These are phyloP conservation scores for Xerus inauris DNA, from an alignment of 2,113 vertebrate species.

Conservation along the genomic window DNA sequence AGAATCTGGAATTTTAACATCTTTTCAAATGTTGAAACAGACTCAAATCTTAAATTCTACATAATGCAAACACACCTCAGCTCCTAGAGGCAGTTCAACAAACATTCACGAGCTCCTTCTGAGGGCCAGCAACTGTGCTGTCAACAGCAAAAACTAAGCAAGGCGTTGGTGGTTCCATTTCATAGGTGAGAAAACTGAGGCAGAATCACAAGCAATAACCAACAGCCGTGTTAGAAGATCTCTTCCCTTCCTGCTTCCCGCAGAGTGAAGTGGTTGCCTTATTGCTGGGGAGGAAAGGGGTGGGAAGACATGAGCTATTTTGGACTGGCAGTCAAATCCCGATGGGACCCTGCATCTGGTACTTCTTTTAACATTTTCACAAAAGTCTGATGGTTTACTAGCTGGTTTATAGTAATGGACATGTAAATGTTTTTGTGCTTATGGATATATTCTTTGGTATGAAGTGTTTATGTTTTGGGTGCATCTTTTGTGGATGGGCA, in stretches of 20 bases:
- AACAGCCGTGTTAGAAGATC: rapidly evolving
- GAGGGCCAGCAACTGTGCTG: neutral
- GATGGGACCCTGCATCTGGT: neutral
- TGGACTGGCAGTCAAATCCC: neutral
- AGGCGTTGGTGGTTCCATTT: neutral
- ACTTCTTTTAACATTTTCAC: neutral
- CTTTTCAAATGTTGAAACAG: conserved; percentile 45
- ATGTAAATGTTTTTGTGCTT: neutral
- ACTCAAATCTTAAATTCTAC: neutral
- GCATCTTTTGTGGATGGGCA: neutral
- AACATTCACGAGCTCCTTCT: neutral
- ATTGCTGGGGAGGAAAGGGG: neutral
- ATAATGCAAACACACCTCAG: neutral
- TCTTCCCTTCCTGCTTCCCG: neutral
- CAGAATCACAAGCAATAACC: neutral
- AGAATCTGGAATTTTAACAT: conserved; percentile 36
- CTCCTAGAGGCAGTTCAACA: neutral
- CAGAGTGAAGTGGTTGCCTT: neutral
- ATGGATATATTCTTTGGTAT: neutral
- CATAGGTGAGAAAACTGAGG: neutral
- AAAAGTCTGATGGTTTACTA: neutral
- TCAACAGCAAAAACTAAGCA: neutral
- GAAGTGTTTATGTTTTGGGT: neutral
- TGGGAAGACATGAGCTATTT: neutral
- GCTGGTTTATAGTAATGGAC: neutral